Base-by-base conservation (phyloP, 2,797 vertebrate genomes). In the Chloroceryle inda region DNA sequence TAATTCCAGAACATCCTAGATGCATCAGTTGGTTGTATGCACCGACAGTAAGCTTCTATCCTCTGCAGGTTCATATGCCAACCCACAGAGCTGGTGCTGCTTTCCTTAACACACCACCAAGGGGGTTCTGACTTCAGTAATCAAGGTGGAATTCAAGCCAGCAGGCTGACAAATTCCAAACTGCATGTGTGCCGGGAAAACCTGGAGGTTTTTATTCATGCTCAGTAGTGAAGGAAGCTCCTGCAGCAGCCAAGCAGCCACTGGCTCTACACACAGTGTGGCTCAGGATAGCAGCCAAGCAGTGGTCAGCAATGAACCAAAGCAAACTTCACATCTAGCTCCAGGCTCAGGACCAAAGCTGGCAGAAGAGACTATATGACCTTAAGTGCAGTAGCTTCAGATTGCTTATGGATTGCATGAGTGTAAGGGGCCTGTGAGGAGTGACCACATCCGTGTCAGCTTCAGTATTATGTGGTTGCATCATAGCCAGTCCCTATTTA, bases 401-500 rank as follows among this genome's bases (percentile, higher is more conserved):
- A 37, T 21, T 64, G 20, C 56, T 10, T 21, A 21, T 18, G 35
- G 20, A 44, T 7, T 0, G 0, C 9, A 0, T 16, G 20, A 35
- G 16, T 64, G 64, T 13, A 76, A 29, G 0, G 0, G 53, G 63
- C 40, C 22, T 71, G 62, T 33, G 24, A 86, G 76, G 59, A 78
- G 0, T 3, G 10, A 73, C 78, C 23, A 31, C 23, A 67, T 22
- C 47, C 15, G 10, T 26, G 5, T n/a, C 31, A 61, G 79, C 45
- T 75, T 47, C 42, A 50, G 0, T 19, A 16, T 9, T 24, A 69
- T 1, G 19, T 50, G 88, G 49, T 7, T 76, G 61, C 68, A 63
- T 59, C 69, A 97, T 62, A 92, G 92, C 59, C 89, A 93, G 55
- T 75, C 62, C 38, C 73, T 82, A 77, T 31, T 91, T 81, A 86